phyloP scores from a whole-genome alignment of 2,797 vertebrate genomes.

The Fistularia tabacaria region DNA sequence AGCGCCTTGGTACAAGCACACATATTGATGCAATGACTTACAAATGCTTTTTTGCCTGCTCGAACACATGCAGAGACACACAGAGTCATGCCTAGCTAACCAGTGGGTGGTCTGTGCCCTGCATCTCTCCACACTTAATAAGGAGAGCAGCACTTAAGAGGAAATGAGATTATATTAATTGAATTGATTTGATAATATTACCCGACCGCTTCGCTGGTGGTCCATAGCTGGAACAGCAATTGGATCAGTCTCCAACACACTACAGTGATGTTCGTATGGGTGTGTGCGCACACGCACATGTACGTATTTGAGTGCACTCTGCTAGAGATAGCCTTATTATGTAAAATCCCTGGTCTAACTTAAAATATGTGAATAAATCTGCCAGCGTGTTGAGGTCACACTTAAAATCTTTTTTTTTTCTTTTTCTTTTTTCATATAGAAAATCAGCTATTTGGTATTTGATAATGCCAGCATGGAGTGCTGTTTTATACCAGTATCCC shows the following conservation, averaged over 20 bases:
- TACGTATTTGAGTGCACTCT: too few species aligned
- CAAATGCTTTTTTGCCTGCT: neutral
- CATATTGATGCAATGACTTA: neutral
- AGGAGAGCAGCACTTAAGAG: constrained; percentile 88
- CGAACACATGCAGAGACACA: constrained; percentile 6
- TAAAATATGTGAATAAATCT: too few species aligned
- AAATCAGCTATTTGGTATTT: too few species aligned
- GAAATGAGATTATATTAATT: constrained; percentile 94
- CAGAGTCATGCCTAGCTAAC: constrained; percentile 71
- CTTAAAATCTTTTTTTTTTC: too few species aligned
- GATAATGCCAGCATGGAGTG: too few species aligned
- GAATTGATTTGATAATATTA: constrained; percentile 83
- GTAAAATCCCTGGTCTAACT: neutral
- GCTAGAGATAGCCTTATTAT: constrained; percentile 2
- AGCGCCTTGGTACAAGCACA: neutral
- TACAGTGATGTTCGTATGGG: neutral
- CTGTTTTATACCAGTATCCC: too few species aligned
- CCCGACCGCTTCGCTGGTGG: constrained; percentile 39
- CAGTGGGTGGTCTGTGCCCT: constrained; percentile 65
- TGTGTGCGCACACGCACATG: neutral
- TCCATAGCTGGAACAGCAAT: constrained; percentile 22
- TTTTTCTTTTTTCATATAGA: too few species aligned
- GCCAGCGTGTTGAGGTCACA: too few species aligned
- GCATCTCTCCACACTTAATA: constrained; percentile 74
- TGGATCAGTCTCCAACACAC: constrained; percentile 17